A percentile compares a stretch with the other conserved stretches of the same genome.
These are phyloP conservation scores for Tenualosa thibaudeaui DNA, from an alignment of 2,797 vertebrate species.

Conservation along the genomic window DNA sequence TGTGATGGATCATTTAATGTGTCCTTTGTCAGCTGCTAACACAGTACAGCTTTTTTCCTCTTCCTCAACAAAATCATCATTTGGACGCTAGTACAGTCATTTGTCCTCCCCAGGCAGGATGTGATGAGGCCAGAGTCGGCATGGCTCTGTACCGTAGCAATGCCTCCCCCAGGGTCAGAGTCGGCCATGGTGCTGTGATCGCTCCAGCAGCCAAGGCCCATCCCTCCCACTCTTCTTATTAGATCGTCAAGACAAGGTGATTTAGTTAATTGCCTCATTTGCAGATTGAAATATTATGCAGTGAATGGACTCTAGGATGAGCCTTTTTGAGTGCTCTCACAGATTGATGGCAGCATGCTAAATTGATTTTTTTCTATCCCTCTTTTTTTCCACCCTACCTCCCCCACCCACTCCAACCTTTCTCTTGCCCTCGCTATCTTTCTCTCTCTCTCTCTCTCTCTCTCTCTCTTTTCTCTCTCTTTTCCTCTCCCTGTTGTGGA, in stretches of 20 bases:
- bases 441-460: background rate
- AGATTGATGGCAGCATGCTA: constrained; percentile 41
- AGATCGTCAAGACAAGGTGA: constrained; percentile 52
- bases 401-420: background rate
- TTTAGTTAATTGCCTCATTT: constrained; percentile 60
- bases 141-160: constrained; percentile 33
- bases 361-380: constrained; percentile 44
- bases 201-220: constrained; percentile 21
- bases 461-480: background rate
- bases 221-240: constrained; percentile 43
- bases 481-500: constrained; percentile 6
- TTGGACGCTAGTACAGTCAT: constrained; percentile 50
- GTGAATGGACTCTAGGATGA: constrained; percentile 42
- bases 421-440: background rate
- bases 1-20: constrained; percentile 49
- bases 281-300: constrained; percentile 56
- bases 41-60: constrained; percentile 35
- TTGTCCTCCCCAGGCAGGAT: constrained; percentile 40
- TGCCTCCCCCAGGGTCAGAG: constrained; percentile 39
- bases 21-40: constrained; percentile 49
- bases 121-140: constrained; percentile 30
- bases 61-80: constrained; percentile 42
- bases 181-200: constrained; percentile 11
- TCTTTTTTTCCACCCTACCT: background rate
- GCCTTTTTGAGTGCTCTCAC: constrained; percentile 47